Conservation (phyloP, 2,797 vertebrate species). For the Acanthurus leucopareius region DNA sequence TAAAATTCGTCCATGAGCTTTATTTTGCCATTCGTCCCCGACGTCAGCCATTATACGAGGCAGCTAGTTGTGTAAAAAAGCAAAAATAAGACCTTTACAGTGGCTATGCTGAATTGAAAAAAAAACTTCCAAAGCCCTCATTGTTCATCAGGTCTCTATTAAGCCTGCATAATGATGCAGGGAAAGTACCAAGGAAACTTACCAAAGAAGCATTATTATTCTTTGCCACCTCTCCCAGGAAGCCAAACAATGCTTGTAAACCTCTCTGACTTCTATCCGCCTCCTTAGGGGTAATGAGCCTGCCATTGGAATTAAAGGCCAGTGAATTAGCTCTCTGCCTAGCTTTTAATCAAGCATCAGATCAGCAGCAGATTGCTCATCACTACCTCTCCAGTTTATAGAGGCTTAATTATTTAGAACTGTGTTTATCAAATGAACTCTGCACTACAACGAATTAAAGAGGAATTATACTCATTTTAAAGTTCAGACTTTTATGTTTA, state of each 20-base stretch:
- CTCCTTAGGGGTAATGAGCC: constrained; percentile 71
- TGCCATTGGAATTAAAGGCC: constrained; percentile 70
- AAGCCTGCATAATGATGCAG: constrained; percentile 62
- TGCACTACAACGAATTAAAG: constrained; percentile 36
- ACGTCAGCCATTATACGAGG: constrained; percentile 47
- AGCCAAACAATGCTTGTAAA: constrained; percentile 69
- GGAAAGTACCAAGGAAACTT: constrained; percentile 46
- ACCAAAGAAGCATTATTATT: constrained; percentile 57
- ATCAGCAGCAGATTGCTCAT: constrained; percentile 67
- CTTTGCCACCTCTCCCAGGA: constrained; percentile 32
- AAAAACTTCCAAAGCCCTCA: constrained; percentile 51
- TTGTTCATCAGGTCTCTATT: constrained; percentile 61
- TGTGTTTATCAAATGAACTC: constrained; percentile 59
- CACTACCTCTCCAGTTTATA: constrained; percentile 61
- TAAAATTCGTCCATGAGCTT: constrained; percentile 56
- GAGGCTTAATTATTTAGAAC: constrained; percentile 68
- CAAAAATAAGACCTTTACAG: constrained; percentile 53
- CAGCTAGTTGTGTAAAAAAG: constrained; percentile 50
- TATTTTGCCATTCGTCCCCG: constrained; percentile 52
- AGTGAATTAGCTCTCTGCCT: constrained; percentile 67
- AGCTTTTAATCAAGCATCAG: constrained; percentile 76
- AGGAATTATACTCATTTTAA: neutral
- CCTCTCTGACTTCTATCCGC: constrained; percentile 51
- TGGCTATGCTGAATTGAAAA: constrained; percentile 33
- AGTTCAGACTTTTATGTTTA: too few species aligned